Evolutionary conservation across 2,888 invertebrate genomes (phyloP).

Genomic region (Thera obeliscata): DNA sequence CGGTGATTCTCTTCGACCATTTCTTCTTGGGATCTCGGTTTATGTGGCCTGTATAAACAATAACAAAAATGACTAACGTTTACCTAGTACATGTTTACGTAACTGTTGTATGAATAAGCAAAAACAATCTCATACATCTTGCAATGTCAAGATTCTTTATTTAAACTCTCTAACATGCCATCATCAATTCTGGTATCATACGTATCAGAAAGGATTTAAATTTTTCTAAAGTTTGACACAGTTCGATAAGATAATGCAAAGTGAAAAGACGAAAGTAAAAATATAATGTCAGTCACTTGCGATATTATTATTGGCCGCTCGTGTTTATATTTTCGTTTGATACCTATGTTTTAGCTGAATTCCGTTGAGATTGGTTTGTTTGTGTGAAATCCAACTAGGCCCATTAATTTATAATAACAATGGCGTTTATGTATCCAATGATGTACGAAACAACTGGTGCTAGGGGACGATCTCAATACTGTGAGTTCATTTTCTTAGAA

Average conservation of each 20-base stretch:
- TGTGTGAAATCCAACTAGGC: constrained; percentile 5
- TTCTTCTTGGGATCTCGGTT: too few relatives aligned
- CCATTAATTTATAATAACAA: constrained; percentile 3
- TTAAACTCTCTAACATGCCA: constrained; percentile 31
- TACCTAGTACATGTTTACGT: not conserved
- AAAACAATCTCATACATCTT: constrained; percentile 26
- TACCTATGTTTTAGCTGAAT: not conserved
- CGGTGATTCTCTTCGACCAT: too few relatives aligned
- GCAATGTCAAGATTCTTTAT: constrained; percentile 42
- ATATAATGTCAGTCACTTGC: constrained; percentile 22
- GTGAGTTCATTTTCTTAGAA: constrained; percentile 35
- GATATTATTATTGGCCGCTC: constrained; percentile 14
- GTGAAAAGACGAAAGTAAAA: constrained; percentile 18
- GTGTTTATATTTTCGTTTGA: constrained; percentile 12
- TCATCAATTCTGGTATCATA: constrained; percentile 10
- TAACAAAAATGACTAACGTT: constrained; percentile 4
- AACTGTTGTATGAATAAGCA: not conserved
- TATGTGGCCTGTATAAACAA: not conserved
- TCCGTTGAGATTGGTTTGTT: constrained; percentile 3
- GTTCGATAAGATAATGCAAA: constrained; percentile 37
- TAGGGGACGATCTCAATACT: constrained; percentile 27
- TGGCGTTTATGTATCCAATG: constrained; percentile 39
- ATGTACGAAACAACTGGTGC: constrained; percentile 27
- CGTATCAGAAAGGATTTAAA: constrained; percentile 27
- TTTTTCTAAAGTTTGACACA: constrained; percentile 31